A percentile compares a stretch with the other conserved stretches of the same genome.
phyloP scores from a whole-genome alignment of 1,140 invertebrate genomes.

The Globodera ellingtonae region DNA sequence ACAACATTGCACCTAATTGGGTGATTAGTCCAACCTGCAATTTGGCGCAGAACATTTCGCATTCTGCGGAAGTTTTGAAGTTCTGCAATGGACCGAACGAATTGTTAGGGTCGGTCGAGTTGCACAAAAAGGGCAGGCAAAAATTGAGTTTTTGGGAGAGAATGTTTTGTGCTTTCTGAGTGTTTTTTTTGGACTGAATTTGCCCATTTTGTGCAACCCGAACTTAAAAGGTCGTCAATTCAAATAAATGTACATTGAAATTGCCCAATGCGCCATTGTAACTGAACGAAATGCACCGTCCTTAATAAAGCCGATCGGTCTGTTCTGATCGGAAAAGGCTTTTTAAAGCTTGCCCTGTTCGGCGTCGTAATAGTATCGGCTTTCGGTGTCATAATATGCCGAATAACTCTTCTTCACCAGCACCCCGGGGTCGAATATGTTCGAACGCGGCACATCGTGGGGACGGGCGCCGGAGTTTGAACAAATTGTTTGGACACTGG shows the following conservation, averaged over 20 bases:
- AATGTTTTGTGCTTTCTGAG: background rate
- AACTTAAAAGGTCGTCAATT: background rate
- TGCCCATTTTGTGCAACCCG: no score
- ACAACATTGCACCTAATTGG: background rate
- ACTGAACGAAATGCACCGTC: conserved; percentile 49
- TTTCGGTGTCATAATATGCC: conserved; percentile 41
- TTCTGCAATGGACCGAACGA: conserved; percentile 30
- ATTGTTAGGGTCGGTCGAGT: background rate
- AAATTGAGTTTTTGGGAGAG: background rate
- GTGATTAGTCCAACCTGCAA: conserved; percentile 27
- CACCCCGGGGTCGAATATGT: conserved; percentile 56
- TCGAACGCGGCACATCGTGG: conserved; percentile 53
- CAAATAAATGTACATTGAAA: conserved; percentile 44
- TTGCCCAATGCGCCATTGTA: conserved; percentile 60
- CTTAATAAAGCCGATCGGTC: background rate
- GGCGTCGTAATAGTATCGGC: conserved; percentile 62
- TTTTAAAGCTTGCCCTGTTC: conserved; percentile 52
- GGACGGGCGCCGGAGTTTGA: conserved; percentile 55
- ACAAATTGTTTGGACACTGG: conserved; percentile 59
- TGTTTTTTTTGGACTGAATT: background rate
- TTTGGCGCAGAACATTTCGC: conserved; percentile 64
- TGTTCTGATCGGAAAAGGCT: no score
- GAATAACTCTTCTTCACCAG: conserved; percentile 51
- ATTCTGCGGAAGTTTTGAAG: conserved; percentile 61
- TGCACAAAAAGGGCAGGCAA: no score